Evolutionary conservation across 2,888 invertebrate species (phyloP), one percentile per base, ranked within the genome.

Genomic region (Pedicia rivosa): DNA sequence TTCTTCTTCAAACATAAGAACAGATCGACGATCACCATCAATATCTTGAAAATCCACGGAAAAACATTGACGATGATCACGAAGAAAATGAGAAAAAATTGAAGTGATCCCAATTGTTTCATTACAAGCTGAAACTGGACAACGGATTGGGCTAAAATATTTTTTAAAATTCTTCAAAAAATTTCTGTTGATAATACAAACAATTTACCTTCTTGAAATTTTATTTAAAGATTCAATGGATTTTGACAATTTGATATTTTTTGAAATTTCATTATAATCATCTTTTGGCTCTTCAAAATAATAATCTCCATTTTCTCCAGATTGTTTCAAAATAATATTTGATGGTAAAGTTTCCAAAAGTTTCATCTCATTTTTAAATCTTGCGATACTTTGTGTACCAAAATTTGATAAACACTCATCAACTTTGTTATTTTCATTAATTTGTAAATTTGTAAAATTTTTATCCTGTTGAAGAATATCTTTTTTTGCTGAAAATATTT

Each of bases 1-100:
- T 16, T 42, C 44, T 12, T 43, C 40, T 30, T 51, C 44, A 24
- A 53, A 50, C 12, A 47, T 38, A 12, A 51, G 38, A 5, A 49
- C 34, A 1, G 49, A 46, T 5, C 48, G 44, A 14, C 47, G 47
- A 1, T 40, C 44, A 3, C 40, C 37, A 35, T 45, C 47, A 5
- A 51, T 46, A 33, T 50, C 47, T 32, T 47, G 44, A 38, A 47
- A 50, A 39, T 41, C 34, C 4, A 38, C 32, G 3, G 35, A 26
- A 38, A 40, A 17, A 12, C 15, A 15, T 16, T 15, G 25, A 17
- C 35, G 20, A 37, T 52, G 53, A 40, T 53, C 51, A 1, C 47
- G 46, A 4, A 53, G 37, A 34, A 50, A 51, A 41, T 53, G 53
- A 4, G 51, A 50, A 26, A 54, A 30, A 3, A 52, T 43, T 15